phyloP scores from a whole-genome alignment of 64 coral and sea anemone genomes.

The Actinia tenebrosa region DNA sequence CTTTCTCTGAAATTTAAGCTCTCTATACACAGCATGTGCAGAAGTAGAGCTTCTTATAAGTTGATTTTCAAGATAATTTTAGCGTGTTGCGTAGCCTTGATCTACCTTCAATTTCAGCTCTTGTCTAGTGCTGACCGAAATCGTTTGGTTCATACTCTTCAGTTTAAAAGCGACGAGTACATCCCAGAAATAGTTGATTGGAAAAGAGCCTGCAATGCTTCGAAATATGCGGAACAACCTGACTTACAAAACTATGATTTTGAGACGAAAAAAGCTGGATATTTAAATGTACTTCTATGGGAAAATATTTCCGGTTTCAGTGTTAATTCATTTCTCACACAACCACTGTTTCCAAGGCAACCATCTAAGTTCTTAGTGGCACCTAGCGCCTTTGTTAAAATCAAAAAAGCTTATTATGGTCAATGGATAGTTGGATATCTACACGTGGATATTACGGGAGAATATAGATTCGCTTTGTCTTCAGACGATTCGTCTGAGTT shows the following conservation, averaged over 20 bases:
- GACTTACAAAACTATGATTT: neutral
- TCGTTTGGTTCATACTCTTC: neutral
- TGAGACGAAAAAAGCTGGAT: slow-evolving; percentile 2
- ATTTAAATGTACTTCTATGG: slow-evolving; percentile 25
- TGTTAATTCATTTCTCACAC: slow-evolving; percentile 20
- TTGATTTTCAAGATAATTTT: slow-evolving; percentile 11
- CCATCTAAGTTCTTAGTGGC: slow-evolving; percentile 14
- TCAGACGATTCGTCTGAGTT: slow-evolving; percentile 60
- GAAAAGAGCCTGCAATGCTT: slow-evolving; percentile 7
- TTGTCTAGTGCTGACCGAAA: slow-evolving; percentile 16
- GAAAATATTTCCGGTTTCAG: slow-evolving; percentile 13
- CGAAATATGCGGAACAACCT: neutral
- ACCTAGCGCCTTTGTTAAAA: neutral
- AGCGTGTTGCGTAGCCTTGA: slow-evolving; percentile 3
- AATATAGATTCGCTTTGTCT: slow-evolving; percentile 33
- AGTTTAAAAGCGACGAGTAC: neutral
- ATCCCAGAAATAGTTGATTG: slow-evolving; percentile 17
- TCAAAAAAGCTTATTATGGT: slow-evolving; percentile 16
- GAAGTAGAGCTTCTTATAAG: neutral
- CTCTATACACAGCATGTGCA: neutral
- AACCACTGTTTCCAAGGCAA: slow-evolving; percentile 46
- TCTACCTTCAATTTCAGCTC: slow-evolving; percentile 48
- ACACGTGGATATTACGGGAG: slow-evolving; percentile 21
- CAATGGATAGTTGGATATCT: slow-evolving; percentile 54
- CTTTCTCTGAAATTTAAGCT: neutral